A percentile compares a stretch with the other conserved stretches of the same genome.
phyloP scores from a whole-genome alignment of 2,797 vertebrate genomes.

The Crocodylus rhombifer region DNA sequence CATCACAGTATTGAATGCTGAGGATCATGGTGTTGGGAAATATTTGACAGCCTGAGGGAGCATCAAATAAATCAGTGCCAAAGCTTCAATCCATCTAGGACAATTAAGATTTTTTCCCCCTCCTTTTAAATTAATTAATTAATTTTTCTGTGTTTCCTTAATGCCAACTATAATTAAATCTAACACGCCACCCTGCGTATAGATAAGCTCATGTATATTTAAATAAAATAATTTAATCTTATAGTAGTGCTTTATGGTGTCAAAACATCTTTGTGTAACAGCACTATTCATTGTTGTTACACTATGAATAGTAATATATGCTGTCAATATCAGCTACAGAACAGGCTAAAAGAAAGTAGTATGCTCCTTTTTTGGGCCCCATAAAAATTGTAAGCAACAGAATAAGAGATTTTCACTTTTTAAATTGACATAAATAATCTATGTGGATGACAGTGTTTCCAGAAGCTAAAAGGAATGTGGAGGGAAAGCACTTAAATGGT shows the following conservation, averaged over 20 bases:
- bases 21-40: not conserved
- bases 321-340: not conserved
- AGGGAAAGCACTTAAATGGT: not conserved
- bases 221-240: not conserved
- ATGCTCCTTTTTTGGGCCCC: not conserved
- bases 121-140: no score
- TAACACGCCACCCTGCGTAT: not conserved
- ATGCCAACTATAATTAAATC: not conserved
- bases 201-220: not conserved
- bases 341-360: not conserved
- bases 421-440: not conserved
- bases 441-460: not conserved
- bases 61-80: not conserved
- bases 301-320: not conserved
- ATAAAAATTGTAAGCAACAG: not conserved
- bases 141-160: not conserved
- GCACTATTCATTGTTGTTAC: not conserved
- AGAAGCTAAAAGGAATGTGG: not conserved
- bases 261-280: not conserved
- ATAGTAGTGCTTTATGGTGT: not conserved
- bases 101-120: no score
- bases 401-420: not conserved
- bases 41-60: not conserved
- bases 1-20: not conserved
- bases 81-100: not conserved